Conservation (phyloP, 2,797 vertebrate species). For the Chaetophractus vellerosus region DNA sequence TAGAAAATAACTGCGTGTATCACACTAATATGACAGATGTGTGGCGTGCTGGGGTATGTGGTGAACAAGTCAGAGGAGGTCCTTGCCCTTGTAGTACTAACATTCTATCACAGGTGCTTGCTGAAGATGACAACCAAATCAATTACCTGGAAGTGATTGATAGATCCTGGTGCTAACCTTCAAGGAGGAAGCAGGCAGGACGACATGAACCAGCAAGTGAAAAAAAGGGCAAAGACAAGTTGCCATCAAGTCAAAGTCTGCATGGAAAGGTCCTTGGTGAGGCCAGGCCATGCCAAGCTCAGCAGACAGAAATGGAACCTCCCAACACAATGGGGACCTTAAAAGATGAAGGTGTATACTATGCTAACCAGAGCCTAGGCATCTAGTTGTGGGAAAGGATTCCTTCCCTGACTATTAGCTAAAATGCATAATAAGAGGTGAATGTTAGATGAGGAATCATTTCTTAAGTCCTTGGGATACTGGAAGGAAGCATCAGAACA, state of each 20-base stretch:
- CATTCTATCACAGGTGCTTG: background rate
- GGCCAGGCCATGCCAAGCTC: background rate
- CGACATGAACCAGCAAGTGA: constrained; percentile 9
- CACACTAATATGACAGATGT: too few relatives aligned
- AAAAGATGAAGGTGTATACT: rapidly evolving
- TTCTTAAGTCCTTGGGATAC: constrained; percentile 41
- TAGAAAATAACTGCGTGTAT: too few relatives aligned
- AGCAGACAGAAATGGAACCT: too few relatives aligned
- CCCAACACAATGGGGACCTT: background rate
- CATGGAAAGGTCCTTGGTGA: background rate
- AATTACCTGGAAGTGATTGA: background rate
- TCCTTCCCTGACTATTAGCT: background rate
- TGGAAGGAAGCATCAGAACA: constrained; percentile 3
- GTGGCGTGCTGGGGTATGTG: too few relatives aligned
- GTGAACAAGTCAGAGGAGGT: too few relatives aligned
- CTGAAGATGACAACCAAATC: background rate
- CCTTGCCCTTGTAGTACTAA: too few relatives aligned
- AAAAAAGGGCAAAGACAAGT: background rate
- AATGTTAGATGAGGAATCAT: constrained; percentile 20
- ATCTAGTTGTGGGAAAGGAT: background rate
- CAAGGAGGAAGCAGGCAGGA: background rate
- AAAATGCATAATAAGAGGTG: constrained; percentile 71
- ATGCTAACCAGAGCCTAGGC: background rate
- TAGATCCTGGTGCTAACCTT: background rate
- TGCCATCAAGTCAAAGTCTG: background rate